Conservation (phyloP, 2,113 vertebrate species). For the Melanerpes aurifrons region DNA sequence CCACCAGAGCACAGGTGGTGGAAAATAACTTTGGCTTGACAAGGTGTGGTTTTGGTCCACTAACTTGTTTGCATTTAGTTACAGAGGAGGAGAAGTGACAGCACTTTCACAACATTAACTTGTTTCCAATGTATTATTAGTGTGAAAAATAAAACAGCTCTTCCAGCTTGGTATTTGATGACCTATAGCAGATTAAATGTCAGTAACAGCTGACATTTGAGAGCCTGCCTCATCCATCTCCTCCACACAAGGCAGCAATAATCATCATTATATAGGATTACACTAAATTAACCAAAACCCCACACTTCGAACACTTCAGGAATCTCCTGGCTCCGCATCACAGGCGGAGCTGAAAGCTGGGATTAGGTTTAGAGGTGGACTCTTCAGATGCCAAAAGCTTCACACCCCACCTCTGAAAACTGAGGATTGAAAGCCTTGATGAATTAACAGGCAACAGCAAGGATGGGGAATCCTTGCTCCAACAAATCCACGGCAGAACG, state of each 20-base stretch:
- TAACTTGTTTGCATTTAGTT: neutral
- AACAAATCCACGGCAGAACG: neutral
- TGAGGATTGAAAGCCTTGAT: neutral
- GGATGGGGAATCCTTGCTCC: neutral
- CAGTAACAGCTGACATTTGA: constrained; percentile 70
- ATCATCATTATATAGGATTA: constrained; percentile 68
- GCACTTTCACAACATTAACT: constrained; percentile 35
- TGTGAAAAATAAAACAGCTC: constrained; percentile 55
- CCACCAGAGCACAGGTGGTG: neutral
- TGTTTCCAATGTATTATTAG: constrained; percentile 57
- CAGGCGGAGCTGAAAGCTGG: neutral
- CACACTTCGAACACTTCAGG: neutral
- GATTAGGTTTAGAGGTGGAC: neutral
- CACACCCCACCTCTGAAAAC: neutral
- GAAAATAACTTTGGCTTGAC: neutral
- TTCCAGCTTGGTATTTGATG: constrained; percentile 66
- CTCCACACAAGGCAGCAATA: constrained; percentile 63
- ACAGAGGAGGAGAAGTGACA: neutral
- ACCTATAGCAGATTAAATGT: constrained; percentile 73
- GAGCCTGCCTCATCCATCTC: constrained; percentile 52
- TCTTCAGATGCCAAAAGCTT: neutral
- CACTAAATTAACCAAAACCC: constrained; percentile 55
- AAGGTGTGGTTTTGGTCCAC: neutral
- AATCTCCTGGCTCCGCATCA: constrained; percentile 2
- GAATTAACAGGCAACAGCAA: neutral